Conservation (phyloP, 37 sponge, comb jelly and placozoan genomes). For the Ephydatia muelleri region DNA sequence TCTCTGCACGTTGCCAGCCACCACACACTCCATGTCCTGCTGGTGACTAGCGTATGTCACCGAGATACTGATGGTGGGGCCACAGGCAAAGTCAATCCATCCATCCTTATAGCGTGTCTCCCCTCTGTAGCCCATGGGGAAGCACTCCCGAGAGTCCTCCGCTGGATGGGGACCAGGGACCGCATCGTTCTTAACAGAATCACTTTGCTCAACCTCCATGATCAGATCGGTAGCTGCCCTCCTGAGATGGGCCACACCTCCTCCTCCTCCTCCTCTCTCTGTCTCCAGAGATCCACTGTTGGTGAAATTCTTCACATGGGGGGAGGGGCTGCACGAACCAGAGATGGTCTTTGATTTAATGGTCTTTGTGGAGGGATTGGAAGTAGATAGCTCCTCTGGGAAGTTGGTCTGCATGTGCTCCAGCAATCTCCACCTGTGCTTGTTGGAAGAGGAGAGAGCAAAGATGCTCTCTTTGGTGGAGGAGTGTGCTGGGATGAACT, state of each 20-base stretch:
- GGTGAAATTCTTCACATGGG: neutral
- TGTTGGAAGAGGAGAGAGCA: constrained; percentile 46
- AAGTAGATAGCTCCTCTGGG: neutral
- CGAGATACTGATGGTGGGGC: constrained; percentile 42
- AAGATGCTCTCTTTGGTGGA: constrained; percentile 56
- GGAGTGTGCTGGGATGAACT: constrained; percentile 64
- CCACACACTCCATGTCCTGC: constrained; percentile 35
- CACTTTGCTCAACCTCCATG: too few relatives aligned
- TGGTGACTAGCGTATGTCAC: constrained; percentile 36
- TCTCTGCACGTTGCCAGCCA: neutral
- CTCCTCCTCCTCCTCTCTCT: neutral
- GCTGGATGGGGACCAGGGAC: too few relatives aligned
- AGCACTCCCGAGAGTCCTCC: too few relatives aligned
- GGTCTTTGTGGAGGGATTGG: too few relatives aligned
- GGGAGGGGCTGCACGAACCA: constrained; percentile 2
- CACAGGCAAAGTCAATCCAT: constrained; percentile 80
- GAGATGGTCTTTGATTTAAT: neutral
- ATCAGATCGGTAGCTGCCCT: too few relatives aligned
- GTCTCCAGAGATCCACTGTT: neutral
- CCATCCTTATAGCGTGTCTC: constrained; percentile 61
- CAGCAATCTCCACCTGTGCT: constrained; percentile 55
- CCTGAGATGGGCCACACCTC: neutral
- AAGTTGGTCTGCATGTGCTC: neutral
- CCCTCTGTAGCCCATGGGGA: constrained; percentile 61
- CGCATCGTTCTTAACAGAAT: too few relatives aligned